These are phyloP conservation scores for Phrynocephalus guinanensis DNA, from an alignment of 2,797 vertebrate genomes.

Conservation along the genomic window DNA sequence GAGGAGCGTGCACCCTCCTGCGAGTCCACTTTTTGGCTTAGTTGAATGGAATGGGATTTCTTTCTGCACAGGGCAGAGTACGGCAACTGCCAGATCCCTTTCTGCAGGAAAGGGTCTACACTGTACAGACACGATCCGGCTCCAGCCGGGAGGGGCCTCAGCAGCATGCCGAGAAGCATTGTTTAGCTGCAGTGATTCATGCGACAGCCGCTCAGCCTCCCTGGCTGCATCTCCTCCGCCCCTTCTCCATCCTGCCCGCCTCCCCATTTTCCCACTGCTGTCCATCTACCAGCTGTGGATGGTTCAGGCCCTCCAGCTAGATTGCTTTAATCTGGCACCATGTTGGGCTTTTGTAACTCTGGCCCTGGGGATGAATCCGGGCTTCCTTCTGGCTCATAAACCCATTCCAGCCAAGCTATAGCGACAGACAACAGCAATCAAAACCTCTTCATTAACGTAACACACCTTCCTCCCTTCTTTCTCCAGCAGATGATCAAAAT, in stretches of 20 bases:
- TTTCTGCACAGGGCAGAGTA: neutral
- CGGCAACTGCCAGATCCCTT: neutral
- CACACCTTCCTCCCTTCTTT: neutral
- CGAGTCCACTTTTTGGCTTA: neutral
- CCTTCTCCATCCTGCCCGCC: neutral
- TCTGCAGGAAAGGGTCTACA: neutral
- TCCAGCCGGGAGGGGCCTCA: neutral
- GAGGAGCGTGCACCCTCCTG: neutral
- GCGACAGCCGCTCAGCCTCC: neutral
- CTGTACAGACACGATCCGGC: neutral
- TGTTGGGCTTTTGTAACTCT: neutral
- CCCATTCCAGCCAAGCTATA: slow-evolving; percentile 22
- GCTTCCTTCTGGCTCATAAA: neutral
- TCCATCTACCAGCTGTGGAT: slow-evolving; percentile 24
- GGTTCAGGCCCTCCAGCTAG: neutral
- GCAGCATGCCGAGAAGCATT: neutral
- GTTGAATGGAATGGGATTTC: neutral
- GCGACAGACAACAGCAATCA: neutral
- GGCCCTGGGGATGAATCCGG: neutral
- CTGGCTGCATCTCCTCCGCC: neutral
- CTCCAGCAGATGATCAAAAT: neutral
- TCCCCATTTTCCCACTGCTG: neutral
- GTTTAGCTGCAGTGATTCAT: neutral
- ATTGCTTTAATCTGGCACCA: neutral
- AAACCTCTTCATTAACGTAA: neutral